Evolutionary conservation across 1,140 invertebrate genomes (phyloP).

Genomic region (Semibalanus balanoides): DNA sequence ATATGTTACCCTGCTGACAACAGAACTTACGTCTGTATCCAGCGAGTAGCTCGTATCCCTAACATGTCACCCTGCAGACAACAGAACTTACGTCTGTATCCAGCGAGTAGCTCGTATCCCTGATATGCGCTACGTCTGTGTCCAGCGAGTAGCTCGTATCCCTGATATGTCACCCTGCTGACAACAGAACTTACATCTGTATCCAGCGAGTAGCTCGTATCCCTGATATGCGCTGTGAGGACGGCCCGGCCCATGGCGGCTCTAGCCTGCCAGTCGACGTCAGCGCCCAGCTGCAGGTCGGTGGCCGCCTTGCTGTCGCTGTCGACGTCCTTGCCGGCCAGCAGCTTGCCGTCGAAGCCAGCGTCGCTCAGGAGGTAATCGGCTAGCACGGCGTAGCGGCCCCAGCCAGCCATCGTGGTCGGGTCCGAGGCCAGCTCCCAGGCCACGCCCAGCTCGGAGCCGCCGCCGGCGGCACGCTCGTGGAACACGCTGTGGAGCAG

Average conservation of each 20-base stretch:
- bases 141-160: too few relatives aligned
- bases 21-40: too few relatives aligned
- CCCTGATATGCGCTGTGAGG: not conserved
- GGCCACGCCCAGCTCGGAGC: not conserved
- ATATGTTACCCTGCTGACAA: too few relatives aligned
- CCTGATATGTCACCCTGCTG: too few relatives aligned
- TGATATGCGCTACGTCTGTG: too few relatives aligned
- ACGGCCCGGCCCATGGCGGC: not conserved
- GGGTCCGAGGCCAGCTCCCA: not conserved
- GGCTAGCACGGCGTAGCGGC: not conserved
- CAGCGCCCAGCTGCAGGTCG: not conserved
- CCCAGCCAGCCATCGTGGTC: not conserved
- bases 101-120: too few relatives aligned
- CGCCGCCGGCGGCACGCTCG: too few relatives aligned
- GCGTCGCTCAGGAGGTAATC: not conserved
- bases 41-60: too few relatives aligned
- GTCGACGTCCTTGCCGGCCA: not conserved
- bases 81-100: too few relatives aligned
- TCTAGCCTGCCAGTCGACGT: not conserved
- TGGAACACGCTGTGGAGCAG: too few relatives aligned
- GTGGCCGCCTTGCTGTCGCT: not conserved
- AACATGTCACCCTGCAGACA: too few relatives aligned
- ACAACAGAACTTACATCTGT: too few relatives aligned
- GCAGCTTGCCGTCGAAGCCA: not conserved
- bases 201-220: not conserved